These are phyloP conservation scores for Protophormia terraenovae DNA, from an alignment of 2,888 invertebrate genomes.

Conservation along the genomic window DNA sequence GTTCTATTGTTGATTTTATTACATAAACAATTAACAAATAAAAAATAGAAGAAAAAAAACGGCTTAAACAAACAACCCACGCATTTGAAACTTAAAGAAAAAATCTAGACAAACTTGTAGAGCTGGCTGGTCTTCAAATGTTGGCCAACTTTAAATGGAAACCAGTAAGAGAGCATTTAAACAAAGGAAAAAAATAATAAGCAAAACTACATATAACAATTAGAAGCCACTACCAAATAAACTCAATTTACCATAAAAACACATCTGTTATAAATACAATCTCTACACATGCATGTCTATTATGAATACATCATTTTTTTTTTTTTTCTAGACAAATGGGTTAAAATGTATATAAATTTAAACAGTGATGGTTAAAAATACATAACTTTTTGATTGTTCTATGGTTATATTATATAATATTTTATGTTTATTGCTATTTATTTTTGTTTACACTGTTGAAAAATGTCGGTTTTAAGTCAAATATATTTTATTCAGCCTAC, in stretches of 20 bases:
- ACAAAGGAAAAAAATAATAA: conserved; percentile 13
- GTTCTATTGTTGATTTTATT: conserved; percentile 47
- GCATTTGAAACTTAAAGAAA: conserved; percentile 25
- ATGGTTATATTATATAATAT: too few relatives aligned
- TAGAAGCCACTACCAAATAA: conserved; percentile 20
- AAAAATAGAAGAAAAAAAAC: not conserved
- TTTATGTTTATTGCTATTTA: too few relatives aligned
- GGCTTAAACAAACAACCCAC: conserved; percentile 28
- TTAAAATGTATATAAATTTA: not conserved
- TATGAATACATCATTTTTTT: conserved; percentile 32
- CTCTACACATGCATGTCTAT: conserved; percentile 9
- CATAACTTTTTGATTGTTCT: too few relatives aligned
- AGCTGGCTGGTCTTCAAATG: conserved; percentile 22
- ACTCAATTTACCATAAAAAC: conserved; percentile 39
- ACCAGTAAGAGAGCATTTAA: not conserved
- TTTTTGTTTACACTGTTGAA: not conserved
- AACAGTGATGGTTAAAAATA: not conserved
- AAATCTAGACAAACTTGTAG: not conserved
- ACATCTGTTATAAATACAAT: conserved; percentile 30
- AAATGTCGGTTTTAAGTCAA: conserved; percentile 9
- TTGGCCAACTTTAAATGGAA: conserved; percentile 23
- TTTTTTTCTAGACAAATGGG: not conserved
- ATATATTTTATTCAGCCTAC: conserved; percentile 44
- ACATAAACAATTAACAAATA: conserved; percentile 31
- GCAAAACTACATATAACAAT: conserved; percentile 5